Percentiles rank a stretch among this genome's conserved stretches.
phyloP scores from a whole-genome alignment of 1,140 invertebrate species.

The Araneus ventricosus region DNA sequence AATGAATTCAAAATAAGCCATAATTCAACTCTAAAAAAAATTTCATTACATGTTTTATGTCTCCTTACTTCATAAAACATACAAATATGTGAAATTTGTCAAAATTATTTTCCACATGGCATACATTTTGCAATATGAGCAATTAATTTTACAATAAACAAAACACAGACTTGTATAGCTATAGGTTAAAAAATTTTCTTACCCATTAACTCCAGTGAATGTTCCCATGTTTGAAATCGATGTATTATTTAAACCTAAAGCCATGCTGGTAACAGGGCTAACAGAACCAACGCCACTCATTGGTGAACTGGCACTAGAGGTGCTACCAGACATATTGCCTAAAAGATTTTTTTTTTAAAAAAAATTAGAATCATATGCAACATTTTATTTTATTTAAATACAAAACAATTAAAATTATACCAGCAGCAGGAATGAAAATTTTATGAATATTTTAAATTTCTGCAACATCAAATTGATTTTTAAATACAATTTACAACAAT shows the following conservation, averaged over 20 bases:
- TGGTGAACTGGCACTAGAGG: constrained; percentile 74
- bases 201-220: constrained; percentile 74
- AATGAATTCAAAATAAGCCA: too few species aligned
- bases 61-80: too few species aligned
- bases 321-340: constrained; percentile 74
- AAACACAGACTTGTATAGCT: not conserved
- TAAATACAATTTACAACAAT: too few species aligned
- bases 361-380: too few species aligned
- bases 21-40: too few species aligned
- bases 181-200: not conserved
- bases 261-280: constrained; percentile 81
- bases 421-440: too few species aligned
- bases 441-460: too few species aligned
- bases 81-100: not conserved
- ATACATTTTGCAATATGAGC: not conserved
- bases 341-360: not conserved
- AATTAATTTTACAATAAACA: not conserved
- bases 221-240: constrained; percentile 77
- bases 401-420: too few species aligned
- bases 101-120: not conserved
- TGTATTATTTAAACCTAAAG: constrained; percentile 80
- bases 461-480: too few species aligned
- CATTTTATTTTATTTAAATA: too few species aligned
- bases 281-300: constrained; percentile 79
- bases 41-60: too few species aligned